These are phyloP conservation scores for Gortyna flavago DNA, from an alignment of 2,888 invertebrate genomes.

Conservation along the genomic window DNA sequence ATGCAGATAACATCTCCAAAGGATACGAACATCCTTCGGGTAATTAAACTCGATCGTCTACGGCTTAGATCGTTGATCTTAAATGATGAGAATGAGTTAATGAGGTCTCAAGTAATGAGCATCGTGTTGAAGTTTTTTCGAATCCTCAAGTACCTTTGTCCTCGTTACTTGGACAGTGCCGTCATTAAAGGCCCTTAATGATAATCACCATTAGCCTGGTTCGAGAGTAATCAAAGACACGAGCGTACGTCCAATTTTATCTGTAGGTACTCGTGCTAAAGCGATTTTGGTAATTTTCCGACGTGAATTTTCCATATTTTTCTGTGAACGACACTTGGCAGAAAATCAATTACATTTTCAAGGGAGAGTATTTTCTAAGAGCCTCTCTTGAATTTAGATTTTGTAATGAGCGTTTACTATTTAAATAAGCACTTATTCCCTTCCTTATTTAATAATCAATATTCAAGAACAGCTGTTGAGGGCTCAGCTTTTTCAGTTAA, in stretches of 20 bases:
- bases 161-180: slow-evolving; percentile 25
- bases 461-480: slow-evolving; percentile 44
- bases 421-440: slow-evolving; percentile 37
- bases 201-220: slow-evolving; percentile 40
- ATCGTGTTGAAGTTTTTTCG: slow-evolving; percentile 24
- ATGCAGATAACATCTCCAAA: slow-evolving; percentile 53
- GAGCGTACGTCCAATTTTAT: slow-evolving; percentile 12
- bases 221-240: slow-evolving; percentile 43
- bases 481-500: slow-evolving; percentile 41
- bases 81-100: slow-evolving; percentile 44
- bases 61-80: slow-evolving; percentile 40
- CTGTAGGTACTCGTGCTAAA: not conserved
- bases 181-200: slow-evolving; percentile 42
- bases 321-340: slow-evolving; percentile 1
- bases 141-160: slow-evolving; percentile 23
- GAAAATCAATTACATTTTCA: slow-evolving; percentile 21
- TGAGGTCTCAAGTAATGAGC: slow-evolving; percentile 9
- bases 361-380: slow-evolving; percentile 17
- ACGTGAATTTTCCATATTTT: slow-evolving; percentile 12
- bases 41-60: slow-evolving; percentile 48
- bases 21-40: slow-evolving; percentile 48
- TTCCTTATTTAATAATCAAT: slow-evolving; percentile 40
- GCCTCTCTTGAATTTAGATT: slow-evolving; percentile 31
- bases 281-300: slow-evolving; percentile 2
- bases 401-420: slow-evolving; percentile 21